These are phyloP conservation scores for Entomyzon cyanotis DNA, from an alignment of 2,113 vertebrate species.

Conservation along the genomic window DNA sequence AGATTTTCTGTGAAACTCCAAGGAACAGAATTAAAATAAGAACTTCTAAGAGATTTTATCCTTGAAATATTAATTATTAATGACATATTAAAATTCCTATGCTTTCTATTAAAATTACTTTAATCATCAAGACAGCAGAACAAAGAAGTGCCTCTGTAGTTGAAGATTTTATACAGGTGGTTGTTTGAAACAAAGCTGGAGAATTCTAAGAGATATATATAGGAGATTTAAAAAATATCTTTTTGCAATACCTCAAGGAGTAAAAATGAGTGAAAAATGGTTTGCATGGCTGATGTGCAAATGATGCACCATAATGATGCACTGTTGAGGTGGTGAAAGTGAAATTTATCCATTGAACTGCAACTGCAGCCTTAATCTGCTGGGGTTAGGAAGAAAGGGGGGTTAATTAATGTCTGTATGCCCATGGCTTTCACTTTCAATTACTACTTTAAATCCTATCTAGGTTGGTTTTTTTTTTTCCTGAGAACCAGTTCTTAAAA, in stretches of 20 bases:
- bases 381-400: neutral
- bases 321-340: neutral
- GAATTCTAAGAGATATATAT: neutral
- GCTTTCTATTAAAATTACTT: neutral
- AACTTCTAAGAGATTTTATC: slow-evolving; percentile 6
- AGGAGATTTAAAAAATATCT: neutral
- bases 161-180: neutral
- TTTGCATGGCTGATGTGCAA: neutral
- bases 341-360: neutral
- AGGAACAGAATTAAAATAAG: neutral
- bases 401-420: neutral
- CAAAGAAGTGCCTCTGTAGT: neutral
- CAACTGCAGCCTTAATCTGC: neutral
- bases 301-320: neutral
- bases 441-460: neutral
- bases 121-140: neutral
- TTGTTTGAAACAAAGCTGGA: neutral
- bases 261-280: neutral
- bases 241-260: neutral
- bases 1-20: neutral
- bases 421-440: slow-evolving; percentile 4
- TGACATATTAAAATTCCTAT: neutral
- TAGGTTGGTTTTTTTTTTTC: neutral
- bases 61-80: slow-evolving; percentile 21
- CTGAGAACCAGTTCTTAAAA: neutral